Conservation (phyloP, 2,888 invertebrate species). For the Eumerus sabulonum region DNA sequence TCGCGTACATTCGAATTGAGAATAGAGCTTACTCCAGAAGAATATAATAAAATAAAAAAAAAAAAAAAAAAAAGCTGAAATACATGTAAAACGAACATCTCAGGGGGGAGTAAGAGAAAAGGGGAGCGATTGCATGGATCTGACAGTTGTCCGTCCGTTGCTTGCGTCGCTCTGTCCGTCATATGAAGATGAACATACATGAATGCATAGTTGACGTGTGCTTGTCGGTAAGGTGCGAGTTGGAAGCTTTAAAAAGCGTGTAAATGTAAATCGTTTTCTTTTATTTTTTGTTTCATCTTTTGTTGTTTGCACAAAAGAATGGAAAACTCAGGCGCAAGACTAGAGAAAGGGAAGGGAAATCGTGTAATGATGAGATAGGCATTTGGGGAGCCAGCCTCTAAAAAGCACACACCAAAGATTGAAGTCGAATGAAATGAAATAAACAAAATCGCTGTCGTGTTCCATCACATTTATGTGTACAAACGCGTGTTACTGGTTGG, state of each 20-base stretch:
- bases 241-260: slow-evolving; percentile 57
- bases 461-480: slow-evolving; percentile 12
- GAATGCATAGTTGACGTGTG: slow-evolving; percentile 24
- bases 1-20: slow-evolving; percentile 13
- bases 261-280: slow-evolving; percentile 45
- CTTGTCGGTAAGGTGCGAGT: slow-evolving; percentile 6
- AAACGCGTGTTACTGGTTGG: too few species aligned
- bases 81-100: too few species aligned
- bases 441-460: slow-evolving; percentile 23
- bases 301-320: background rate
- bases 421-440: background rate
- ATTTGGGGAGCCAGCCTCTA: slow-evolving; percentile 15
- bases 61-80: too few species aligned
- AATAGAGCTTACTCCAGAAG: slow-evolving; percentile 51
- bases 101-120: background rate
- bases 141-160: slow-evolving; percentile 56
- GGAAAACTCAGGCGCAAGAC: slow-evolving; percentile 13
- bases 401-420: slow-evolving; percentile 35
- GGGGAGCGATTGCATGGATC: slow-evolving; percentile 49
- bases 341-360: slow-evolving; percentile 34
- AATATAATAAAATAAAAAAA: too few species aligned
- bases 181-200: too few species aligned
- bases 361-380: slow-evolving; percentile 7
- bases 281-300: too few species aligned
- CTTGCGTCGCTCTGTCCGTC: slow-evolving; percentile 6